Evolutionary conservation across 2,888 invertebrate species (phyloP), one percentile per base, ranked within the genome.

Genomic region (Lamellibrachia columna): DNA sequence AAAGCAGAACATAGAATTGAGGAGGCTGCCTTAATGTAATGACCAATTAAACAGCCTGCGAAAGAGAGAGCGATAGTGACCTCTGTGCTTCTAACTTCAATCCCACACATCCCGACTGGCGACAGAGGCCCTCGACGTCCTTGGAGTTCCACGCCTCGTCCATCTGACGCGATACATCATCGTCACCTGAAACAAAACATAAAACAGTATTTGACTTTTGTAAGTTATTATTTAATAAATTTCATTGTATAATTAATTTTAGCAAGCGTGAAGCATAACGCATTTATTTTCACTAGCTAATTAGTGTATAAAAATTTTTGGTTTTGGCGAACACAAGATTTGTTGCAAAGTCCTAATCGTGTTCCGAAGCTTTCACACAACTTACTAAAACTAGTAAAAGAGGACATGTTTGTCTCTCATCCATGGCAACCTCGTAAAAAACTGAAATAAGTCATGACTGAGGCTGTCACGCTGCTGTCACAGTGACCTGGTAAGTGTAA

Each of bases 31-130:
- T 75, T 75, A 22, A 75, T 22, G 11, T 58, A 58, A 58, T 4
- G 11, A 8, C n/a, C 6, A 28, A 91, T 28, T 11, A 11, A 3
- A 91, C 15, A 40, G 28, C 15, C 9, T 28, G 53, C 6, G 91
- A 52, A 4, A 4, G 11, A 28, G 52, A 91, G 28, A 40, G 22
- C 6, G 75, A 75, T 15, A 75, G 22, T 75, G 75, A 95, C 96
- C 96, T 95, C 53, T 98, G 97, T 93, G 98, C 98, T 96, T 97
- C 97, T 91, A 98, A 97, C 96, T 98, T 98, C 93, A 98, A 97
- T 1, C 98, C 98, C 2, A 98, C 97, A 97, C 98, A 98, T 95
- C 97, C 97, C 1, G 97, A 96, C 75, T 97, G 97, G 95, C 98
- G 97, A 52, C 98, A 97, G 92, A 97, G 97, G 7, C 97, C 96